Evolutionary conservation across 2,888 invertebrate species (phyloP), one percentile per base, ranked within the genome.

Genomic region (Pandemis cinnamomeana): DNA sequence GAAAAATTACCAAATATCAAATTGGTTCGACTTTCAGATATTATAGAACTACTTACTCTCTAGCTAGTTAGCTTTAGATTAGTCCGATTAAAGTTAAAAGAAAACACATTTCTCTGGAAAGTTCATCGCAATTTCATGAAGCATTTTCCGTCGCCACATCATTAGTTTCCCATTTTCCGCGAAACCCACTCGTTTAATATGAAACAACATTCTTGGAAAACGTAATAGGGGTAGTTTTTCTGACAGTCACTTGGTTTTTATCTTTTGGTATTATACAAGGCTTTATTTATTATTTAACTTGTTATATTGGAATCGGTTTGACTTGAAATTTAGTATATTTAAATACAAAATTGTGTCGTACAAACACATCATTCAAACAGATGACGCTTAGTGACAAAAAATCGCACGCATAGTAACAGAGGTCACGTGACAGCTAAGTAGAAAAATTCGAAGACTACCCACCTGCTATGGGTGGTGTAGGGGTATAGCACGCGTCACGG

Each of bases 181-280:
- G 72, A 72, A 71, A n/a, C 48, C 58, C 58, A 7, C 61, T 8
- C 51, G 53, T 51, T 72, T 48, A 48, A 48, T 64, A 64, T n/a
- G 68, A 72, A 63, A 15, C 46, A n/a, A 55, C 41, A 13, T 72
- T 72, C 72, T 58, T 13, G 55, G 72, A 68, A 72, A 41, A 13
- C 41, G 8, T 63, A 58, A 72, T 58, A 46, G 46, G 62, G 62
- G 61, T 55, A 72, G 44, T 13, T 55, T 68, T 68, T 68, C 51
- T n/a, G n/a, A 60, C 41, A 63, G 67, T 5, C 27, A 63, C 63
- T 7, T 55, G 10, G 46, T 41, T 44, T 46, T 13, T 20, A 44
- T 36, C 53, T 68, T 46, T 11, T 5, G 3, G 3, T 36, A 36
- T 36, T 36, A 36, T 36, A 36, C 1, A 36, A 36, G 27, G 27